A percentile compares a stretch with the other conserved stretches of the same genome.
Evolutionary conservation across 1,140 invertebrate species (phyloP).

Genomic region (Euwallacea similis): DNA sequence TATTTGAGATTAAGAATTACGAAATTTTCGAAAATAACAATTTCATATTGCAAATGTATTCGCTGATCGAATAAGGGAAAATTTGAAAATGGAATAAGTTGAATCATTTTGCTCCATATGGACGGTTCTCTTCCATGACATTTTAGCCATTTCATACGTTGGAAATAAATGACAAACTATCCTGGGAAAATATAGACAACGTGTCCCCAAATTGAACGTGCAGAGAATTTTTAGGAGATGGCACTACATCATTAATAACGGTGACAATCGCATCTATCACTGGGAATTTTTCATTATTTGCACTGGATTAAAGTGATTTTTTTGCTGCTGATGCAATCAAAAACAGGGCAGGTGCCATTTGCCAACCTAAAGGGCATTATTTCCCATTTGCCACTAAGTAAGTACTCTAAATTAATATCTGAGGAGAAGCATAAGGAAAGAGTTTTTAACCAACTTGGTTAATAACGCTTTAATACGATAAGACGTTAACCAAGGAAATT

Average conservation of each 20-base stretch:
- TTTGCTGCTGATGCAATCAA: not conserved
- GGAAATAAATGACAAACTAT: too few relatives aligned
- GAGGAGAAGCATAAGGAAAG: constrained; percentile 1
- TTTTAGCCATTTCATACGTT: too few relatives aligned
- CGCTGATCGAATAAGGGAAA: too few relatives aligned
- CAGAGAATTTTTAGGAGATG: constrained; percentile 9
- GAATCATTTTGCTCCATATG: too few relatives aligned
- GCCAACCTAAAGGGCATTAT: too few relatives aligned
- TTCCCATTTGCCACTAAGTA: too few relatives aligned
- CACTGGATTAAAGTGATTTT: constrained; percentile 2
- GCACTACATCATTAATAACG: constrained; percentile 18
- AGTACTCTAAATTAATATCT: not conserved
- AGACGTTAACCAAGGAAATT: constrained; percentile 24
- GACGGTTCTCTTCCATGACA: too few relatives aligned
- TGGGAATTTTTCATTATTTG: constrained; percentile 13
- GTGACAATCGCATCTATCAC: constrained; percentile 13
- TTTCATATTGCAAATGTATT: too few relatives aligned
- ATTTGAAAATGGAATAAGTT: too few relatives aligned
- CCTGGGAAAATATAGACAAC: not conserved
- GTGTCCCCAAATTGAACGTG: constrained; percentile 4
- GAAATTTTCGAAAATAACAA: too few relatives aligned
- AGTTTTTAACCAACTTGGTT: not conserved
- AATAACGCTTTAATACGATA: constrained; percentile 19
- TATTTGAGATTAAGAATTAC: too few relatives aligned
- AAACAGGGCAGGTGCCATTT: too few relatives aligned